Evolutionary conservation across 2,797 vertebrate genomes (phyloP).

Genomic region (Centropyge bicolor): DNA sequence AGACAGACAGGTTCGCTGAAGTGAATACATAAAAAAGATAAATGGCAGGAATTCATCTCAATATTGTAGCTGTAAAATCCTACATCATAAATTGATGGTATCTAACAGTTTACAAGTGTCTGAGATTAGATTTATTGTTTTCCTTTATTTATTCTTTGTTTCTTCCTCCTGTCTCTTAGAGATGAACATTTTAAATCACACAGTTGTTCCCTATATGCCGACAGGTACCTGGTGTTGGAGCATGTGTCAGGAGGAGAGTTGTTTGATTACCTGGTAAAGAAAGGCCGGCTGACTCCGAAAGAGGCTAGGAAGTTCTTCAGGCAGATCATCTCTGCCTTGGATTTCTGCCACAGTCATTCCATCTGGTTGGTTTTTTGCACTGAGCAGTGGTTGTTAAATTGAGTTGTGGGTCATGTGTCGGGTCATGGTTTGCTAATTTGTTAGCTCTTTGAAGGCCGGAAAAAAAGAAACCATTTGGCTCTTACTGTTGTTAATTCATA

Average conservation of each 20-base stretch:
- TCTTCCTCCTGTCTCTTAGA: not conserved
- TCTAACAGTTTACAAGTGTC: not conserved
- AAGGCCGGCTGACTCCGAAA: slow-evolving; percentile 93
- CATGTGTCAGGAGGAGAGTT: slow-evolving; percentile 95
- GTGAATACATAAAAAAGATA: not conserved
- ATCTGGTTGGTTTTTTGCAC: slow-evolving; percentile 88
- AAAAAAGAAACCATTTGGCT: not conserved
- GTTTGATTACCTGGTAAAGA: slow-evolving; percentile 95
- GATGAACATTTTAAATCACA: slow-evolving; percentile 5
- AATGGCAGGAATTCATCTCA: not conserved
- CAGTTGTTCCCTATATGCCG: slow-evolving; percentile 1
- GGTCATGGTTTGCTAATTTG: not conserved
- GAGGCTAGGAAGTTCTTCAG: slow-evolving; percentile 96
- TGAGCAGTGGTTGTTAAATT: slow-evolving; percentile 10
- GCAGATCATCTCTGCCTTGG: slow-evolving; percentile 95
- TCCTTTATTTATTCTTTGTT: not conserved
- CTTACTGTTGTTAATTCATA: not conserved
- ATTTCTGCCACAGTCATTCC: slow-evolving; percentile 96
- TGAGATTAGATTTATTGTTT: not conserved
- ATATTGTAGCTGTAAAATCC: slow-evolving; percentile 1
- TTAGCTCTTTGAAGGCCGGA: not conserved
- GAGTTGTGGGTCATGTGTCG: slow-evolving; percentile 9
- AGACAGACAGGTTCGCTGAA: slow-evolving; percentile 26
- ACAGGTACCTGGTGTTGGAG: slow-evolving; percentile 93
- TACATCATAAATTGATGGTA: slow-evolving; percentile 7